Percentiles rank a stretch among this genome's conserved stretches.
phyloP scores from a whole-genome alignment of 2,888 invertebrate species.

The Caenorhabditis panamensis region DNA sequence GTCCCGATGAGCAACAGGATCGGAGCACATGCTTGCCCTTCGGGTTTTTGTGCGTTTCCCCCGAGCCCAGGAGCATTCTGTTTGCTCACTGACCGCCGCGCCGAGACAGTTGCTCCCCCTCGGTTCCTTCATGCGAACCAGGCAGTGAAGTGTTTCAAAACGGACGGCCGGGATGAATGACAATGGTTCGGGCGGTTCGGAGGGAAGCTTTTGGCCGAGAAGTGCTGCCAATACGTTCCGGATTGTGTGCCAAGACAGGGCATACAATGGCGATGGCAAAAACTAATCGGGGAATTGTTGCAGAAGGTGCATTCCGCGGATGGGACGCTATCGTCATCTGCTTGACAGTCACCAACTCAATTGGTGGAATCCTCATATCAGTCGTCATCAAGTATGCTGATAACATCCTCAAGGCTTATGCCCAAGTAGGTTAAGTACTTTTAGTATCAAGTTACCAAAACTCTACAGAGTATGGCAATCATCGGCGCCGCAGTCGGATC shows the following conservation, averaged over 20 bases:
- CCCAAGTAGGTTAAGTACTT: conserved; percentile 82
- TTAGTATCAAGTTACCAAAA: conserved; percentile 81
- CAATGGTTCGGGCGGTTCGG: conserved; percentile 43
- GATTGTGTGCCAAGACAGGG: conserved; percentile 23
- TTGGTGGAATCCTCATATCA: conserved; percentile 85
- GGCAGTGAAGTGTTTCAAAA: conserved; percentile 55
- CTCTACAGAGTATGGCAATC: conserved; percentile 90
- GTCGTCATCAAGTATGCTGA: conserved; percentile 99
- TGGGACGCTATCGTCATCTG: conserved; percentile 78
- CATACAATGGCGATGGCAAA: not conserved
- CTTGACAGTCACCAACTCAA: conserved; percentile 78
- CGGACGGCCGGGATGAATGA: conserved; percentile 32
- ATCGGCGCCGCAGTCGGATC: conserved; percentile 95
- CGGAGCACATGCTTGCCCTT: conserved; percentile 45
- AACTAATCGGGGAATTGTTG: conserved; percentile 10
- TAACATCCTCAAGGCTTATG: conserved; percentile 97
- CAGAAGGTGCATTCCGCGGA: conserved; percentile 79
- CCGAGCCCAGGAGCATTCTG: conserved; percentile 11
- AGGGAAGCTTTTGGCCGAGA: conserved; percentile 1
- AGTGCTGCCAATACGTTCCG: conserved; percentile 31
- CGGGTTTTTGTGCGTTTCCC: conserved; percentile 8
- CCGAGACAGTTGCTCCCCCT: conserved; percentile 22
- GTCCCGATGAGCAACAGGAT: conserved; percentile 20
- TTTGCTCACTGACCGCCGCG: conserved; percentile 32
- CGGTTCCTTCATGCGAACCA: conserved; percentile 33